phyloP scores from a whole-genome alignment of 2,113 vertebrate genomes.

The Monopterus albus region DNA sequence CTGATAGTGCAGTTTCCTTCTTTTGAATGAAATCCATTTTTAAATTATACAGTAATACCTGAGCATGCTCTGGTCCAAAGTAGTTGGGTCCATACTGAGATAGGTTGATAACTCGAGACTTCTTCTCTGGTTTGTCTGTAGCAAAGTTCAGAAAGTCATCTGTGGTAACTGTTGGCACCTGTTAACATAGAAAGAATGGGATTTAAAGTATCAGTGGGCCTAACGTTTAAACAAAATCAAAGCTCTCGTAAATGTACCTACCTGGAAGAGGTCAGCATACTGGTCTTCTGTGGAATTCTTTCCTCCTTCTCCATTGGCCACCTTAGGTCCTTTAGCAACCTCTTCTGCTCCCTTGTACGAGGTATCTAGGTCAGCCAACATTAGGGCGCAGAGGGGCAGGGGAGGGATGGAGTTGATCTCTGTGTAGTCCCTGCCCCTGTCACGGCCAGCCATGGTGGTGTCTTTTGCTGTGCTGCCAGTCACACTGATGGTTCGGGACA shows the following conservation, averaged over 20 bases:
- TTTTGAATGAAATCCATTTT: background rate
- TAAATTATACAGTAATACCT: conserved; percentile 60
- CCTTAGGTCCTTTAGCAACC: conserved; percentile 83
- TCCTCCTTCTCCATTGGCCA: conserved; percentile 75
- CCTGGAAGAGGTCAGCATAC: conserved; percentile 94
- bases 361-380: conserved; percentile 93
- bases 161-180: conserved; percentile 87
- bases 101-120: conserved; percentile 95
- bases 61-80: conserved; percentile 96
- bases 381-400: conserved; percentile 89
- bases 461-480: conserved; percentile 98
- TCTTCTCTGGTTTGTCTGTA: conserved; percentile 92
- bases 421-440: conserved; percentile 95
- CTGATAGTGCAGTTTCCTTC: background rate
- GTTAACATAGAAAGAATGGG: background rate
- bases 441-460: conserved; percentile 94
- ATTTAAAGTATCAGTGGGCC: background rate
- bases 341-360: conserved; percentile 90
- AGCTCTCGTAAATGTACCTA: conserved; percentile 8
- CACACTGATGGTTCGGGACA: conserved; percentile 97
- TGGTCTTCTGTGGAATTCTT: conserved; percentile 88
- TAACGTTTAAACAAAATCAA: background rate
- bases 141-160: conserved; percentile 96
- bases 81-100: conserved; percentile 96
- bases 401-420: conserved; percentile 98